phyloP scores from a whole-genome alignment of 2,888 invertebrate species.

The Zygothrica quintamaculata region DNA sequence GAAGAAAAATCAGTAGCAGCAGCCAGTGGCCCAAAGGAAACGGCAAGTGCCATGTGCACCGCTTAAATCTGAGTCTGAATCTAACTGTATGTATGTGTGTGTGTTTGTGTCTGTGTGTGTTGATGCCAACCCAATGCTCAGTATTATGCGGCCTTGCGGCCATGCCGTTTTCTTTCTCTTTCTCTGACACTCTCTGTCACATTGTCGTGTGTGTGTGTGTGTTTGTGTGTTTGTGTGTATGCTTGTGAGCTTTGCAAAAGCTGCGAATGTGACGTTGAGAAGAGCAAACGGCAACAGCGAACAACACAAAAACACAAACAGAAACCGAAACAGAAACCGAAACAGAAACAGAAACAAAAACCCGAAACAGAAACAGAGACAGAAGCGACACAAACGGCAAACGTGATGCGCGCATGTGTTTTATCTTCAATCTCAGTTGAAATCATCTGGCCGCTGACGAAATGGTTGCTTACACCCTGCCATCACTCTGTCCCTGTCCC shows the following conservation, averaged over 20 bases:
- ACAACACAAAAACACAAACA: constrained; percentile 45
- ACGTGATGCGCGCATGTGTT: constrained; percentile 78
- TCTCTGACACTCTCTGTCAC: constrained; percentile 28
- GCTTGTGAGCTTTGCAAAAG: constrained; percentile 53
- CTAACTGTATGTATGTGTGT: constrained; percentile 31
- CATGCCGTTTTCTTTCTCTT: constrained; percentile 24
- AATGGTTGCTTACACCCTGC: constrained; percentile 26
- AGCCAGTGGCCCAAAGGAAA: constrained; percentile 58
- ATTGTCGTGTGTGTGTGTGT: constrained; percentile 16
- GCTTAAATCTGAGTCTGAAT: constrained; percentile 56
- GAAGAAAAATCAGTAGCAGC: constrained; percentile 22
- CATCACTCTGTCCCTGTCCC: no score
- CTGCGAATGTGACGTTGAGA: constrained; percentile 37
- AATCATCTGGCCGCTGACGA: constrained; percentile 67
- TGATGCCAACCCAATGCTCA: constrained; percentile 42
- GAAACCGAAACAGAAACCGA: constrained; percentile 51
- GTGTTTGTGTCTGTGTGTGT: constrained; percentile 3
- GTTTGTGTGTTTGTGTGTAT: constrained; percentile 24
- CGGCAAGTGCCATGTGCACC: constrained; percentile 73
- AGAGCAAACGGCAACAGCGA: constrained; percentile 45
- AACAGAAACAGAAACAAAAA: constrained; percentile 37
- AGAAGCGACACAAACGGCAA: constrained; percentile 65
- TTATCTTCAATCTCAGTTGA: constrained; percentile 78
- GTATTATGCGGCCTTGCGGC: constrained; percentile 66
- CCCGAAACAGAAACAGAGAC: constrained; percentile 43